Percentiles rank a stretch among this genome's conserved stretches.
phyloP scores from a whole-genome alignment of 2,113 vertebrate genomes.

The Sebastes fasciatus region DNA sequence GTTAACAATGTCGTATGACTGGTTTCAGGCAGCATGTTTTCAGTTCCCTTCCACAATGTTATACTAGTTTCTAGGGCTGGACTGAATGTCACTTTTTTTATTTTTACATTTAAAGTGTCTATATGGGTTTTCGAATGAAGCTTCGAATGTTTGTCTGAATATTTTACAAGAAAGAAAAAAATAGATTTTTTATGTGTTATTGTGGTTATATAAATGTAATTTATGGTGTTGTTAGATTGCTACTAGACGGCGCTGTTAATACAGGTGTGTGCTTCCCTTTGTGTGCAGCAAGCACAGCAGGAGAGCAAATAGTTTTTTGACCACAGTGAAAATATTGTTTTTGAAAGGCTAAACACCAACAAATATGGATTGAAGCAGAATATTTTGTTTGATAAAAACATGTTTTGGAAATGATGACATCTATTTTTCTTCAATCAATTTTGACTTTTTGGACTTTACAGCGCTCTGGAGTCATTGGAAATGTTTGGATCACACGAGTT shows the following conservation, averaged over 20 bases:
- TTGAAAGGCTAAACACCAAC: neutral
- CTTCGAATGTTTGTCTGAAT: too few relatives aligned
- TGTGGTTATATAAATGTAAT: neutral
- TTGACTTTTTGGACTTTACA: neutral
- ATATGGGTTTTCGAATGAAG: neutral
- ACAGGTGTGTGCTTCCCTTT: neutral
- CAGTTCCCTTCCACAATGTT: neutral
- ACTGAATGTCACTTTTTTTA: neutral
- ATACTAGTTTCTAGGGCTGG: neutral
- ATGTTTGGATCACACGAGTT: neutral
- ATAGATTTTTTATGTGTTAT: too few relatives aligned
- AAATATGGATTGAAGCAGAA: neutral
- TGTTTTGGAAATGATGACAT: neutral
- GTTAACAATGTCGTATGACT: neutral
- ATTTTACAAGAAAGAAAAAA: too few relatives aligned
- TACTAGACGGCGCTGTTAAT: neutral
- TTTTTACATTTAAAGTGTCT: neutral
- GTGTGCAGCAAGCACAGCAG: too few relatives aligned
- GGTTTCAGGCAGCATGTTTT: neutral
- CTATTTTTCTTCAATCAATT: neutral
- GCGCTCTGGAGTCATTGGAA: neutral
- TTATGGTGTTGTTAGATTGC: neutral
- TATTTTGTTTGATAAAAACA: neutral
- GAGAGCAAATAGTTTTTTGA: neutral
- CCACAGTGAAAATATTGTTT: neutral